Evolutionary conservation across 1,140 invertebrate genomes (phyloP), one percentile per base, ranked within the genome.

Genomic region (Mya arenaria): DNA sequence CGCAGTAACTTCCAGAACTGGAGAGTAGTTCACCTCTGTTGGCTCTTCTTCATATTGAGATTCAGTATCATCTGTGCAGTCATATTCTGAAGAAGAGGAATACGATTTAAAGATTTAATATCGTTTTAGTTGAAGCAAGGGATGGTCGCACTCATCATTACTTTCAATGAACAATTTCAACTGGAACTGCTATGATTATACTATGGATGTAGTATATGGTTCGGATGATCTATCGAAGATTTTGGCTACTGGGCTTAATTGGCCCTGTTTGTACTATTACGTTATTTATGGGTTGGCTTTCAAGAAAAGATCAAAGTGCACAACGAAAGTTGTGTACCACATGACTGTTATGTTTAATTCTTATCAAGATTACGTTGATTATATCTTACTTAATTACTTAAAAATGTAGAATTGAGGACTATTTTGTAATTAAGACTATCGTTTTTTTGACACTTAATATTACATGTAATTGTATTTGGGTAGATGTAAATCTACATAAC

Each of bases 1-100:
- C 0, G 77, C 44, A 19, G 32, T 71, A 19, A 80, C 62, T 69
- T 80, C 77, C 48, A 80, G 32, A 15, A 80, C 65, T 17, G 77
- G 77, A 8, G 77, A 80, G 44, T 32, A 71, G 34, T 80, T 71
- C 23, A 55, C 48, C 8, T 80, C 77, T 13, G 25, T 52, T 19
- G 48, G 39, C 32, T 80, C 77, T 4, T 55, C 56, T 0, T 80
- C 65, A 28, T 62, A 23, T 4, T 63, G 37, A 4, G 36, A n/a
- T 3, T 25, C 25, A 1, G 36, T 39, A 3, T 58, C 52, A 28
- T 71, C 30, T 1, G 65, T 62, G 36, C 77, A 80, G 1, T 80
- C 65, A 41, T 60, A 80, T 4, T 60, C 77, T 80, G 66, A 39
- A 68, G 41, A 62, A 25, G 17, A 34, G 3, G 4, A 62, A 3